These are phyloP conservation scores for Glyphotaelius pellucidus DNA, from an alignment of 2,888 invertebrate species.

Conservation along the genomic window DNA sequence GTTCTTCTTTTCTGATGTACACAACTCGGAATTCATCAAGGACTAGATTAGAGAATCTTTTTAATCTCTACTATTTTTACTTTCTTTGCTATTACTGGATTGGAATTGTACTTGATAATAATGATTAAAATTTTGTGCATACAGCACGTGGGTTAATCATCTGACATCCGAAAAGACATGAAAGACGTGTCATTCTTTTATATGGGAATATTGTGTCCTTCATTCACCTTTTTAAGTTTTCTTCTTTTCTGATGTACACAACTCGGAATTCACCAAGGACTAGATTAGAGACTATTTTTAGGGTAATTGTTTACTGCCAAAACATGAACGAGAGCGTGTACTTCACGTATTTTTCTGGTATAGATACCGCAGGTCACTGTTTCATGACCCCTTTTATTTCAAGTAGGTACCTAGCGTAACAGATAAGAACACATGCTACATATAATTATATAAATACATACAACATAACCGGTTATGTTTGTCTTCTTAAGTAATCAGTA, in stretches of 20 bases:
- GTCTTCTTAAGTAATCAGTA: background rate
- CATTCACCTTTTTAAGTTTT: no score
- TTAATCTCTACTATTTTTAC: no score
- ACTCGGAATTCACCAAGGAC: background rate
- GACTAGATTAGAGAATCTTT: no score
- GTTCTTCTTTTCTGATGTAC: background rate
- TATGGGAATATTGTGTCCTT: no score
- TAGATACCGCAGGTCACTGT: background rate
- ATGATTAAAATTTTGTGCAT: background rate
- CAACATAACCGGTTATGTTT: background rate
- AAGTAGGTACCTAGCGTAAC: background rate
- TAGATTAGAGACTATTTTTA: no score
- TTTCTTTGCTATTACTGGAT: no score
- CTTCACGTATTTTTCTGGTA: background rate
- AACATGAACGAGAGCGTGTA: background rate
- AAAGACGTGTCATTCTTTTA: background rate
- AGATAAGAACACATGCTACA: background rate
- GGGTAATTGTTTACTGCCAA: background rate
- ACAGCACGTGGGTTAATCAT: background rate
- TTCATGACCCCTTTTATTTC: background rate
- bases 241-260: background rate
- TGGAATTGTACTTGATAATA: background rate
- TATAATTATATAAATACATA: background rate
- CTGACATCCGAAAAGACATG: background rate
- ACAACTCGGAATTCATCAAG: background rate